Base-by-base conservation (phyloP, 1,140 invertebrate species). In the Delia radicum region DNA sequence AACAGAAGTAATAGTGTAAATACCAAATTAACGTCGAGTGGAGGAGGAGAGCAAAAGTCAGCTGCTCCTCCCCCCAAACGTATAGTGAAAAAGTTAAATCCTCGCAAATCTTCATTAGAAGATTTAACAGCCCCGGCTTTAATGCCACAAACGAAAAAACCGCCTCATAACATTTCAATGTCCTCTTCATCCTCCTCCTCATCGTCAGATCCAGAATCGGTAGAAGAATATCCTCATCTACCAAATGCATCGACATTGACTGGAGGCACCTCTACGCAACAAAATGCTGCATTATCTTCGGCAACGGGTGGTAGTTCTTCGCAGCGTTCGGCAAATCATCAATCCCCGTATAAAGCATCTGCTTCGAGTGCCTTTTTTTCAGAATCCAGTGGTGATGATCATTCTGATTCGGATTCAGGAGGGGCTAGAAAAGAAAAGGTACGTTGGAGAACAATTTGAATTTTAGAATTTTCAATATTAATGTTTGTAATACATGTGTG, bases 61-160 rank as follows among this genome's bases (percentile, higher is more conserved):
- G 75, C 18, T 7, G 21, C 31, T 12, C n/a, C n/a, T 24, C 37
- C 42, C 28, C 65, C 55, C 2, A 46, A 55, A 31, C 76, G 76
- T 10, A 77, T 77, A 31, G 74, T 77, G 7, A 74, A 74, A 26
- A 74, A 77, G 13, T 63, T 81, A 21, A 81, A 81, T 33, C 81
- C 80, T 62, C 79, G 76, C 71, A 79, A 77, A 75, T 74, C 76
- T 2, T 77, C 76, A 0, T 31, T 72, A 13, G 76, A 75, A 15
- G 76, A 77, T 42, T 48, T 46, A 33, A 21, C 46, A 31, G 21
- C 73, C 28, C 48, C 48, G n/a, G n/a, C 3, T 55, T 55, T 7
- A n/a, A 65, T 26, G 15, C 74, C 12, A 62, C 15, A 10, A 62
- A 48, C n/a, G n/a, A n/a, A n/a, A n/a, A n/a, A n/a, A n/a, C n/a